These are phyloP conservation scores for Riparia riparia DNA, from an alignment of 2,113 vertebrate species.

Conservation along the genomic window DNA sequence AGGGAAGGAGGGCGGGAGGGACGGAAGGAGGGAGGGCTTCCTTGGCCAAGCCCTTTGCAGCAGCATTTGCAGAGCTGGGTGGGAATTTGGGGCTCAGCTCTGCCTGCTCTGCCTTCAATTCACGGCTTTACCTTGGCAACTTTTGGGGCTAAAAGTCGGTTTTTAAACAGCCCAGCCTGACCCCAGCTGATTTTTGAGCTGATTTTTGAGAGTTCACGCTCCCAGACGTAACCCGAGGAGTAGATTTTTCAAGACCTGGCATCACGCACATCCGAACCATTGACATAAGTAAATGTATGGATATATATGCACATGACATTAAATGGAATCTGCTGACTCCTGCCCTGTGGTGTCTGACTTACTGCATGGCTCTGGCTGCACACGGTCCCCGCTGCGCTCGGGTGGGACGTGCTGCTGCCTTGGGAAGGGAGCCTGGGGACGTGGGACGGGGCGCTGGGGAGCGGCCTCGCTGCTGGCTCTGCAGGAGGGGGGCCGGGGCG, in stretches of 20 bases:
- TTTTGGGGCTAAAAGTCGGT: fast-evolving
- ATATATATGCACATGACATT: constrained; percentile 63
- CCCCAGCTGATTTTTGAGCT: neutral
- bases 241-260: constrained; percentile 70
- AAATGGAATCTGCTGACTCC: constrained; percentile 62
- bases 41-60: neutral
- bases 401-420: neutral
- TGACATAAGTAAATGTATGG: constrained; percentile 63
- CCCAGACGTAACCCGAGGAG: neutral
- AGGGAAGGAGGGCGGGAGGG: neutral
- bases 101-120: neutral
- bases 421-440: neutral
- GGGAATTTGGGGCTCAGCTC: neutral
- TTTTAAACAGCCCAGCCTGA: neutral
- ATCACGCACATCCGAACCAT: constrained; percentile 46
- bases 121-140: fast-evolving
- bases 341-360: constrained; percentile 55
- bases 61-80: neutral
- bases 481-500: neutral
- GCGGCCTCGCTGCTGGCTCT: neutral
- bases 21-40: neutral
- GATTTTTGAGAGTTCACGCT: neutral
- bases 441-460: neutral
- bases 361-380: neutral
- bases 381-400: neutral